Conservation (phyloP, 1,140 invertebrate species). For the Dysdera silvatica region DNA sequence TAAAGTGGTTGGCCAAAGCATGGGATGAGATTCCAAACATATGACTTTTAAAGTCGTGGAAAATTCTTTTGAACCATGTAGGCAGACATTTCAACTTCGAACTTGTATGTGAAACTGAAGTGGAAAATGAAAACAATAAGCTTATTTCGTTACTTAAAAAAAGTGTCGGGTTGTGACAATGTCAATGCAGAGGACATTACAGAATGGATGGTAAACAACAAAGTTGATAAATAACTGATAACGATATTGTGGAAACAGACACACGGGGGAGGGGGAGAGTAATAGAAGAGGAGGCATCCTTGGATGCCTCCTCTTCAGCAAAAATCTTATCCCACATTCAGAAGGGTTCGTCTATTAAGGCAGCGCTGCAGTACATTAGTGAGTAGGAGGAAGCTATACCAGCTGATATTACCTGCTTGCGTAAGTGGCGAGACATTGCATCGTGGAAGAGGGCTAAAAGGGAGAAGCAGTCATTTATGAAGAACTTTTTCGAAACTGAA, state of each 20-base stretch:
- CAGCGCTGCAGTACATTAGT: too few species aligned
- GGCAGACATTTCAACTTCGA: not conserved
- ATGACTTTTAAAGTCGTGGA: not conserved
- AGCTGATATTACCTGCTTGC: not conserved
- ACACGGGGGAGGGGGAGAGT: too few species aligned
- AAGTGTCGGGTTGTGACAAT: not conserved
- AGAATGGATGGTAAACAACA: not conserved
- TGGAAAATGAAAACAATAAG: not conserved
- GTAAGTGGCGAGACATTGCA: not conserved
- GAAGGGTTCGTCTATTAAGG: not conserved
- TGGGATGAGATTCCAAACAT: not conserved
- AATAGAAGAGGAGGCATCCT: too few species aligned
- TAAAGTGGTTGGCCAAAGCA: not conserved
- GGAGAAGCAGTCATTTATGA: not conserved
- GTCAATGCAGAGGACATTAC: not conserved
- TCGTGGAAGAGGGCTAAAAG: not conserved
- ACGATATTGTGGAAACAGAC: not conserved
- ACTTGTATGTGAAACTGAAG: not conserved
- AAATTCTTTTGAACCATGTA: not conserved
- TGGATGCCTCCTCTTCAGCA: too few species aligned
- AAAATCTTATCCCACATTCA: not conserved
- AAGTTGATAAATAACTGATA: not conserved
- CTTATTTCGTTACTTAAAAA: not conserved
- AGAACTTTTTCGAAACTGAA: not conserved
- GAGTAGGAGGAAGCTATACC: not conserved